Evolutionary conservation across 2,113 vertebrate genomes (phyloP), one percentile per base, ranked within the genome.

Genomic region (Saccopteryx leptura): DNA sequence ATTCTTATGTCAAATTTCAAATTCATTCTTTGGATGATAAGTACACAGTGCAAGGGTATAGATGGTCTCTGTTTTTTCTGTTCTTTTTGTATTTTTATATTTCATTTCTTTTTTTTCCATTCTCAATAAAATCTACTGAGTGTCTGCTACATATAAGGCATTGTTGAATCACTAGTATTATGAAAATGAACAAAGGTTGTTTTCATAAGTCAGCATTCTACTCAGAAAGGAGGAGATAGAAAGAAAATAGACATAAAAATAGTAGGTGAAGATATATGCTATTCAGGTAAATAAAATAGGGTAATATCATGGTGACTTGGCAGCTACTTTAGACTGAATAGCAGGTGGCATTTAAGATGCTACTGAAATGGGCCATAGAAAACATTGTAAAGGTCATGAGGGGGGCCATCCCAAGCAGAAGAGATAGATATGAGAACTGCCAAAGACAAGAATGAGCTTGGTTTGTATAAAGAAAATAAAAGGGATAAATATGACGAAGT

Each of bases 1-100:
- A 75, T 87, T 54, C 24, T 82, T 90, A 48, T 33, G 12, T 93
- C 76, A 69, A 95, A 54, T 92, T 89, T 89, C 21, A 92, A 65
- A 85, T 58, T 56, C 33, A 83, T 76, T 80, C 18, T 82, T 79
- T 80, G 63, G 31, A 15, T 48, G 61, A 61, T 48, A 96, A 80
- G 7, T 66, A 85, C 6, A 71, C 18, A 74, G 31, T 76, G 1
- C 8, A 58, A 12, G 72, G 4, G 11, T 72, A 39, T 60, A 95
- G 1, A 65, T 56, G n/a, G 66, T 24, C 4, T 33, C 4, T 69
- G 3, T 48, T 68, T 50, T 50, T 69, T 14, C 39, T 58, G 19
- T 61, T 88, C 23, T 11, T 68, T 88, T 93, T 56, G 15, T 23
- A 21, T 46, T 72, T 92, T 1, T 39, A 39, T 39, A 85, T 83